Conservation (phyloP, 2,113 vertebrate genomes). For the Leptodactylus fuscus region DNA sequence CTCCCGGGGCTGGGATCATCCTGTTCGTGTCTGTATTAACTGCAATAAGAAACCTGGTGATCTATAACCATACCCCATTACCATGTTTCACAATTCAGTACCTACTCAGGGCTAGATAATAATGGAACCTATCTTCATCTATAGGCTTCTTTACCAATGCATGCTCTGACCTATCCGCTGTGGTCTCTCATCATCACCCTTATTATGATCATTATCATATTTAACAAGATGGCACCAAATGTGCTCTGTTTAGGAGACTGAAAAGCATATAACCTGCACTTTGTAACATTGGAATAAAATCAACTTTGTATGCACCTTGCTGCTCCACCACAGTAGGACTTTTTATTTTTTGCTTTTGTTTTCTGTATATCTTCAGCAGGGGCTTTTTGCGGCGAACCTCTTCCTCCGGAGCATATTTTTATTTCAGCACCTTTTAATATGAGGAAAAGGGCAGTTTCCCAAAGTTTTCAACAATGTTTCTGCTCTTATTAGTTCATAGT, state of each 20-base stretch:
- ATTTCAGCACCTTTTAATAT: too few relatives aligned
- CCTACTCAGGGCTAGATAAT: constrained; percentile 83
- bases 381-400: background rate
- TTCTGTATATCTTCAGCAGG: background rate
- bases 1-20: constrained; percentile 97
- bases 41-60: constrained; percentile 96
- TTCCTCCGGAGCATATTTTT: background rate
- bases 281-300: constrained; percentile 35
- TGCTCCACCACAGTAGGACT: background rate
- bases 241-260: constrained; percentile 24
- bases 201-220: background rate
- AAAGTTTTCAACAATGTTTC: background rate
- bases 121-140: constrained; percentile 67
- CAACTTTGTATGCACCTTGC: constrained; percentile 22
- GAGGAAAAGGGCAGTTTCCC: background rate
- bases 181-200: background rate
- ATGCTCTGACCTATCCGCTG: constrained; percentile 68
- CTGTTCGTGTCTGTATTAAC: constrained; percentile 90
- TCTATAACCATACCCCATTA: constrained; percentile 83
- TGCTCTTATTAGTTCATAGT: background rate
- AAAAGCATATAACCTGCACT: constrained; percentile 40
- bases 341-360: background rate
- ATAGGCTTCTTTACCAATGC: constrained; percentile 70
- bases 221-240: constrained; percentile 4
- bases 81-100: constrained; percentile 75